These are phyloP conservation scores for Enhydra lutris DNA, from an alignment of 2,113 vertebrate genomes.

Conservation along the genomic window DNA sequence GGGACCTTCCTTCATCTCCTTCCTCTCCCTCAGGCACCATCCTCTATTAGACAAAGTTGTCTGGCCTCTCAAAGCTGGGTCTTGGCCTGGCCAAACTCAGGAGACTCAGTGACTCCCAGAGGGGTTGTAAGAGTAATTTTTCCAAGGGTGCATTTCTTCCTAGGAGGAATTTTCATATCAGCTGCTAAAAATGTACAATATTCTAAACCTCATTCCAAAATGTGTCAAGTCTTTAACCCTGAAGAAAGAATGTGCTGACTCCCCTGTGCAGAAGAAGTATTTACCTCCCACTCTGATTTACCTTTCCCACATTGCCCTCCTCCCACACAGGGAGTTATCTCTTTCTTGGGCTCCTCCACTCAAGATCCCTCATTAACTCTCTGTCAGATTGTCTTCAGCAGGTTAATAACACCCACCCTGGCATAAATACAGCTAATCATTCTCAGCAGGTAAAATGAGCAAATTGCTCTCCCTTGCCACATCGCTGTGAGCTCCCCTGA, in stretches of 20 bases:
- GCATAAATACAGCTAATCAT: background rate
- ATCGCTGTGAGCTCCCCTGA: background rate
- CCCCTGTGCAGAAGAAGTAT: background rate
- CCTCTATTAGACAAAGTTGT: background rate
- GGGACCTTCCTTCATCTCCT: background rate
- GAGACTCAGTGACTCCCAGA: background rate
- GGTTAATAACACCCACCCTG: background rate
- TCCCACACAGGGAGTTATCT: background rate
- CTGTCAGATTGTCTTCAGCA: background rate
- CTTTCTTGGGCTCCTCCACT: background rate
- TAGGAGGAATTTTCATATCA: background rate
- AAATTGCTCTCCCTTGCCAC: background rate
- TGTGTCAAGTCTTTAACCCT: background rate
- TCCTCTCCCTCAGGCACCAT: background rate
- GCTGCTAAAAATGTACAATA: background rate
- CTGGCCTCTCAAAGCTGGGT: background rate
- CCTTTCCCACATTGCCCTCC: background rate
- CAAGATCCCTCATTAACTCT: background rate
- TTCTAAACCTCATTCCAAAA: background rate
- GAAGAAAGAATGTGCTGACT: background rate
- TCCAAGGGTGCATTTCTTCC: background rate
- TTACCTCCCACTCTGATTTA: background rate
- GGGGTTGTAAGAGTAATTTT: background rate
- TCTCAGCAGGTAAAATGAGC: background rate
- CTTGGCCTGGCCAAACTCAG: background rate